These are phyloP conservation scores for Brachyopa scutellaris DNA, from an alignment of 2,888 invertebrate species.

Conservation along the genomic window DNA sequence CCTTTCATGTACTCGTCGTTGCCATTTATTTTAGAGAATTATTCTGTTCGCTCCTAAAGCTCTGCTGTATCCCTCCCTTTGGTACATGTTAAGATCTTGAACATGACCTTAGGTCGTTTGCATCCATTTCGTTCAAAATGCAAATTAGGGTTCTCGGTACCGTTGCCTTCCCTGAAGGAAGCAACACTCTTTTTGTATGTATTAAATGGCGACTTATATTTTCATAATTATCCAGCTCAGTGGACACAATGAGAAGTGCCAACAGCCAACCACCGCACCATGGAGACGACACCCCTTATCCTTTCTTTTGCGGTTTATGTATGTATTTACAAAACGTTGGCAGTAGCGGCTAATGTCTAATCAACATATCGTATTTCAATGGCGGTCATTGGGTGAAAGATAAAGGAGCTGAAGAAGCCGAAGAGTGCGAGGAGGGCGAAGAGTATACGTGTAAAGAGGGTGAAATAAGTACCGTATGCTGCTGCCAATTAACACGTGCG, in stretches of 20 bases:
- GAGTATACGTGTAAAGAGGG: background rate
- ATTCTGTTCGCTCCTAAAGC: background rate
- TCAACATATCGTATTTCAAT: slow-evolving; percentile 60
- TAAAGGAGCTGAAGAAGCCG: background rate
- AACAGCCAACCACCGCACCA: background rate
- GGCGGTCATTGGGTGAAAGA: slow-evolving; percentile 2
- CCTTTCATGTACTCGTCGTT: slow-evolving; percentile 36
- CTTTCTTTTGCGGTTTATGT: slow-evolving; percentile 59
- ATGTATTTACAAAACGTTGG: slow-evolving; percentile 43
- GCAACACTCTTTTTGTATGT: slow-evolving; percentile 39
- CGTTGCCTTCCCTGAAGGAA: background rate
- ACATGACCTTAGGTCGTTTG: slow-evolving; percentile 43
- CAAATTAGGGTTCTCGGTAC: slow-evolving; percentile 50
- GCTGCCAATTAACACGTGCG: slow-evolving; percentile 37
- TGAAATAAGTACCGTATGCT: slow-evolving; percentile 6
- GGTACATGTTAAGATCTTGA: background rate
- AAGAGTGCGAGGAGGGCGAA: background rate
- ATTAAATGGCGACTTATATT: slow-evolving; percentile 27
- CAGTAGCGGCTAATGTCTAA: slow-evolving; percentile 42
- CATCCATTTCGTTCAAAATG: slow-evolving; percentile 63
- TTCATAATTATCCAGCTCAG: slow-evolving; percentile 69
- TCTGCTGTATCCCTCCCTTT: background rate
- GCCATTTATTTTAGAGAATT: slow-evolving; percentile 9
- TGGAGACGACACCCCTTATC: slow-evolving; percentile 20
- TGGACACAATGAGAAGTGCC: slow-evolving; percentile 39